A percentile compares a stretch with the other conserved stretches of the same genome.
phyloP scores from a whole-genome alignment of 2,888 invertebrate species.

The Mayetiola destructor region DNA sequence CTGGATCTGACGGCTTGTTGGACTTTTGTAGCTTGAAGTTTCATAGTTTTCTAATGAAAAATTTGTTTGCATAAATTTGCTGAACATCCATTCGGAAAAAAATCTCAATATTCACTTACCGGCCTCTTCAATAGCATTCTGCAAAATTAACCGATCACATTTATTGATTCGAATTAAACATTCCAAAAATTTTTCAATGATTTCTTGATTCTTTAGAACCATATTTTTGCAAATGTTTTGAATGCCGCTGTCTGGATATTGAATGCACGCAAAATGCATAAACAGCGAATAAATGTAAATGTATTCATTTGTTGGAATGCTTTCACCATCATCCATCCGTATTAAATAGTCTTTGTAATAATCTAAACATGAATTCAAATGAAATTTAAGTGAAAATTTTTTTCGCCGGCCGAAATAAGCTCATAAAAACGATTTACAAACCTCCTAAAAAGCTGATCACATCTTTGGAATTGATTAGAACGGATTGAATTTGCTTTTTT shows the following conservation, averaged over 20 bases:
- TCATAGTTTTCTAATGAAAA: background rate
- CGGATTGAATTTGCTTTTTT: constrained; percentile 16
- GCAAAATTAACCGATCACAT: constrained; percentile 24
- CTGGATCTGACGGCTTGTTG: background rate
- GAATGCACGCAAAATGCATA: constrained; percentile 31
- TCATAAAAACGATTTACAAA: constrained; percentile 18
- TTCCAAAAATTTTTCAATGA: constrained; percentile 27
- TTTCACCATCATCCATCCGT: constrained; percentile 18
- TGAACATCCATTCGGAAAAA: background rate
- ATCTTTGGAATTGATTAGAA: constrained; percentile 14
- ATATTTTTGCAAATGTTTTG: constrained; percentile 29
- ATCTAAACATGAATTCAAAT: constrained; percentile 15
- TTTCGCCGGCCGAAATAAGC: background rate
- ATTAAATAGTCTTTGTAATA: constrained; percentile 2
- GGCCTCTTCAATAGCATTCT: constrained; percentile 23
- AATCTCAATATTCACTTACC: background rate
- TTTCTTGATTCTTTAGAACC: constrained; percentile 24
- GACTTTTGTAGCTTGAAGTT: background rate
- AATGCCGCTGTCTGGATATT: constrained; percentile 25
- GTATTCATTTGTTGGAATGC: constrained; percentile 24
- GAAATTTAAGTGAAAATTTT: background rate
- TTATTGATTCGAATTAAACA: background rate
- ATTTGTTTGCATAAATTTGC: background rate
- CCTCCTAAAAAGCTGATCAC: constrained; percentile 25
- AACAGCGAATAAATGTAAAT: constrained; percentile 30